Evolutionary conservation across 2,797 vertebrate genomes (phyloP).

Genomic region (Hemibagrus guttatus): DNA sequence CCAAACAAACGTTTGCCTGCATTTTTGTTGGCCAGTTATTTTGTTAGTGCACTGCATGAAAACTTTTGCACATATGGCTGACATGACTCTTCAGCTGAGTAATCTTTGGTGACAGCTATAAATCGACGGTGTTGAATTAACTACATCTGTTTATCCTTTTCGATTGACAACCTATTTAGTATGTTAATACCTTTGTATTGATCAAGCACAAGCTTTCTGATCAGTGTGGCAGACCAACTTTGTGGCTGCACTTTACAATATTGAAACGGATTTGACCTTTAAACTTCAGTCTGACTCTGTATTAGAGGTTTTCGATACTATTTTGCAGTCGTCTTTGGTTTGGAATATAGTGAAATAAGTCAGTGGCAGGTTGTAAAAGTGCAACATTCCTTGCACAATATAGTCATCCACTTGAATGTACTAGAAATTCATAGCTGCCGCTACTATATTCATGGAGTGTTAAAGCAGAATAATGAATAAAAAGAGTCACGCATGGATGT

Average conservation of each 20-base stretch:
- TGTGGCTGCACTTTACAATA: neutral
- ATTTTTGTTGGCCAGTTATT: slow-evolving; percentile 28
- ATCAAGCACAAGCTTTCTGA: slow-evolving; percentile 46
- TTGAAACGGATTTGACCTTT: slow-evolving; percentile 24
- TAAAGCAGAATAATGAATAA: slow-evolving; percentile 46
- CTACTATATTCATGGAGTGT: slow-evolving; percentile 31
- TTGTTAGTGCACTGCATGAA: slow-evolving; percentile 36
- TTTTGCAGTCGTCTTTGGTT: neutral
- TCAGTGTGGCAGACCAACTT: slow-evolving; percentile 37
- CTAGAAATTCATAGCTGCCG: slow-evolving; percentile 6
- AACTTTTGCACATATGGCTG: slow-evolving; percentile 47
- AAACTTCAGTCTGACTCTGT: slow-evolving; percentile 4
- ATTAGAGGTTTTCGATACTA: neutral
- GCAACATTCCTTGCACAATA: slow-evolving; percentile 1
- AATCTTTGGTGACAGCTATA: slow-evolving; percentile 49
- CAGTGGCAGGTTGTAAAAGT: neutral
- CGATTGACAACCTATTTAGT: slow-evolving; percentile 51
- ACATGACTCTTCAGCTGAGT: slow-evolving; percentile 42
- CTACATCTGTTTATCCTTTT: slow-evolving; percentile 52
- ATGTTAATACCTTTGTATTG: slow-evolving; percentile 55
- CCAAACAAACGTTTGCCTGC: slow-evolving; percentile 21
- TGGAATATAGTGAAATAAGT: neutral
- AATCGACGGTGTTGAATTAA: slow-evolving; percentile 47
- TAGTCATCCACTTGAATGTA: neutral
- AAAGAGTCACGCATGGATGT: slow-evolving; percentile 37